phyloP scores from a whole-genome alignment of 1,140 invertebrate species.

The Physella acuta region DNA sequence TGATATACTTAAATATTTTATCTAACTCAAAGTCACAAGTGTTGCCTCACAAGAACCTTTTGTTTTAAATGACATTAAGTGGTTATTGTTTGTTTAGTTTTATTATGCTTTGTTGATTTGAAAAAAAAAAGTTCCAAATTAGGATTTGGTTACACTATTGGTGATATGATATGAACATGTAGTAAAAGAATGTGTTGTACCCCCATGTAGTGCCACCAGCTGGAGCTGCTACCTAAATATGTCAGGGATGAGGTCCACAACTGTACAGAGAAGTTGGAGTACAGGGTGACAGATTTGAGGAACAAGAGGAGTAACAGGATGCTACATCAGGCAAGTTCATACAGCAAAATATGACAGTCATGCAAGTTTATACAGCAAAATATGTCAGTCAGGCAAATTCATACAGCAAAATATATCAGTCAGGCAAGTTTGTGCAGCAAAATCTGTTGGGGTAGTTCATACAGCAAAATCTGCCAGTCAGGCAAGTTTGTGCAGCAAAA shows the following conservation, averaged over 20 bases:
- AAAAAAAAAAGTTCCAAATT: background rate
- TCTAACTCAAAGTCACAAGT: background rate
- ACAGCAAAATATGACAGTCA: background rate
- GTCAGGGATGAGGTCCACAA: constrained; percentile 2
- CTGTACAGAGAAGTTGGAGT: background rate
- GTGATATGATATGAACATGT: background rate
- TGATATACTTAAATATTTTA: background rate
- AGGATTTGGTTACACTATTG: background rate
- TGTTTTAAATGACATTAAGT: background rate
- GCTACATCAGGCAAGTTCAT: background rate
- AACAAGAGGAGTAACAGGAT: background rate
- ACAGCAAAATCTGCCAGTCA: background rate
- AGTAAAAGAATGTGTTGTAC: background rate
- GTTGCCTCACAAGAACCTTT: background rate
- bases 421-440: background rate
- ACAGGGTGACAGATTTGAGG: background rate
- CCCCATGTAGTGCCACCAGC: background rate
- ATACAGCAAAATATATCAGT: background rate
- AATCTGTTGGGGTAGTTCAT: background rate
- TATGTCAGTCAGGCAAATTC: background rate
- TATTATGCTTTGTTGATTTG: background rate
- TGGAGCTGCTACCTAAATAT: constrained; percentile 2
- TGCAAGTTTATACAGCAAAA: background rate
- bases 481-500: background rate
- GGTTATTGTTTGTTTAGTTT: background rate